Conservation (phyloP, 2,888 invertebrate species). For the Galeopsomyia nigrocyanea region DNA sequence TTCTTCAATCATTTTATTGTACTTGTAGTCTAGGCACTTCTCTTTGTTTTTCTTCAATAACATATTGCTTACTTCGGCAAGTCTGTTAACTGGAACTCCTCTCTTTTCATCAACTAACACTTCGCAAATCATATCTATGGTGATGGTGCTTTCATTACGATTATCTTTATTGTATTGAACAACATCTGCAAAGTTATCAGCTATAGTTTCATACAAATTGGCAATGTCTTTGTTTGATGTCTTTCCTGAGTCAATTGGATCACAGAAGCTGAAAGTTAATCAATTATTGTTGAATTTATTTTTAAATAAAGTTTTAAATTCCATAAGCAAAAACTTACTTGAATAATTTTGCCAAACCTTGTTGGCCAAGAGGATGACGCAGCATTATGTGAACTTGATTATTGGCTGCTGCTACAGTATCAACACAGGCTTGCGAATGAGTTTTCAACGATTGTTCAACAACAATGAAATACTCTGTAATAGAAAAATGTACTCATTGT, state of each 20-base stretch:
- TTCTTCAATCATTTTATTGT: conserved; percentile 80
- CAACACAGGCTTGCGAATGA: conserved; percentile 78
- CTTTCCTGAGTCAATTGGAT: conserved; percentile 77
- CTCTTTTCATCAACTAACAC: conserved; percentile 77
- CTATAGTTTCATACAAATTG: conserved; percentile 86
- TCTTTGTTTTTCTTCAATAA: conserved; percentile 77
- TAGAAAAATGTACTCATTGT: conserved; percentile 10
- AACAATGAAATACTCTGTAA: conserved; percentile 84
- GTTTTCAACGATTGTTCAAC: conserved; percentile 82
- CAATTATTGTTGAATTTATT: conserved; percentile 8
- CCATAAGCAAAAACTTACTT: conserved; percentile 70
- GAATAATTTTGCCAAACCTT: conserved; percentile 79
- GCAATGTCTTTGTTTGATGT: conserved; percentile 77
- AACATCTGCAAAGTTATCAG: conserved; percentile 89
- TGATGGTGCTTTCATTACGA: conserved; percentile 78
- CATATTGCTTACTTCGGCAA: conserved; percentile 81
- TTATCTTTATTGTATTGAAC: conserved; percentile 97
- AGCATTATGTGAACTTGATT: conserved; percentile 77
- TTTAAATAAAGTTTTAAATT: conserved; percentile 7
- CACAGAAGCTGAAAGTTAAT: conserved; percentile 77
- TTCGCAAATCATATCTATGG: conserved; percentile 85
- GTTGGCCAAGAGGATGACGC: conserved; percentile 74
- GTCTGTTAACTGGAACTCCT: conserved; percentile 76
- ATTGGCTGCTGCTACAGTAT: conserved; percentile 76
- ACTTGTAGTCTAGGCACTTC: conserved; percentile 87